phyloP scores from a whole-genome alignment of 30 jellyfish, hydroid and myxozoan genomes.

The Nemopilema nomurai region DNA sequence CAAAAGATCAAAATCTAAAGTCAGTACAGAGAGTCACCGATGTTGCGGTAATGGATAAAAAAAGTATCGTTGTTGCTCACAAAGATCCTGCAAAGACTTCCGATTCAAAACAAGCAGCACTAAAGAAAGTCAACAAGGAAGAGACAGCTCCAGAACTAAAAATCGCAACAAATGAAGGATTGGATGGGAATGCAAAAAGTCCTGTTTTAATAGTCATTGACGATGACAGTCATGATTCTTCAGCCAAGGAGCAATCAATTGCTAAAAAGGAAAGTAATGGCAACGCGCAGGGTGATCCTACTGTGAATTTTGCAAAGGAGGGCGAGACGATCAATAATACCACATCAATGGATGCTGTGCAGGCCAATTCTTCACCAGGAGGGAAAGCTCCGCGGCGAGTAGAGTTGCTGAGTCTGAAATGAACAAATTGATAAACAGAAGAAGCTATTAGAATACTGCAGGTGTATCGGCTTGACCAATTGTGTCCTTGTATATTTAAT shows the following conservation, averaged over 20 bases:
- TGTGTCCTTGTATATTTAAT: too few relatives aligned
- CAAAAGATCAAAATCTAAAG: too few relatives aligned
- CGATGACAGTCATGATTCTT: too few relatives aligned
- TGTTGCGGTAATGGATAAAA: too few relatives aligned
- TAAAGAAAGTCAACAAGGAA: too few relatives aligned
- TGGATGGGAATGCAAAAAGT: background rate
- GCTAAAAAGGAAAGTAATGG: background rate
- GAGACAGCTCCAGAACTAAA: background rate
- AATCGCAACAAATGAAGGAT: background rate
- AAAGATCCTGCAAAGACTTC: too few relatives aligned
- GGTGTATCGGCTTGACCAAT: background rate
- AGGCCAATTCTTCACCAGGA: slow-evolving; percentile 13
- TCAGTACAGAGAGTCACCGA: too few relatives aligned
- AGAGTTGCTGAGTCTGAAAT: slow-evolving; percentile 20
- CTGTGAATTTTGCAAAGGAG: too few relatives aligned
- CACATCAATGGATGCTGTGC: background rate
- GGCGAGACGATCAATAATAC: too few relatives aligned
- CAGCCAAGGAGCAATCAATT: background rate
- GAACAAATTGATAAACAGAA: background rate
- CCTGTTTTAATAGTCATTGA: background rate
- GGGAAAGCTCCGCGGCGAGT: slow-evolving; percentile 38
- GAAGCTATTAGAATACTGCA: background rate
- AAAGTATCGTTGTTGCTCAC: too few relatives aligned
- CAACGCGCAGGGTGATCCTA: background rate
- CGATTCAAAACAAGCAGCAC: too few relatives aligned